Evolutionary conservation across 2,888 invertebrate species (phyloP).

Genomic region (Papilio gigon): DNA sequence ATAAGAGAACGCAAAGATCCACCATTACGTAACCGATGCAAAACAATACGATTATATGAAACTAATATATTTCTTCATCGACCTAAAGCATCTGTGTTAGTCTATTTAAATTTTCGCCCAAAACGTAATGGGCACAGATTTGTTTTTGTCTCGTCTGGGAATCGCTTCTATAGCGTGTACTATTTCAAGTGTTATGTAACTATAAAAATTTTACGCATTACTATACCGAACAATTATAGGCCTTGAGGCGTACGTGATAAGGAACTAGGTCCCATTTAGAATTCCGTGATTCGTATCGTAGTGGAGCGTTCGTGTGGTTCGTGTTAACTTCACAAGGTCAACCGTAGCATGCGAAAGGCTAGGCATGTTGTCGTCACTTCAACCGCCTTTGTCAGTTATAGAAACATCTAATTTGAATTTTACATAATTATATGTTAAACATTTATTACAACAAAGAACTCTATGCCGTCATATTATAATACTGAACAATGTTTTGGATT

Average conservation of each 20-base stretch:
- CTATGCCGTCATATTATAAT: too few species aligned
- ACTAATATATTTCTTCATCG: background rate
- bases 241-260: slow-evolving; percentile 26
- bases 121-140: background rate
- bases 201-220: background rate
- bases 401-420: background rate
- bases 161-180: background rate
- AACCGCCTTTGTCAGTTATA: slow-evolving; percentile 3
- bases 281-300: slow-evolving; percentile 37
- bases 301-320: slow-evolving; percentile 30
- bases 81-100: background rate
- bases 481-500: too few species aligned
- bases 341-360: slow-evolving; percentile 34
- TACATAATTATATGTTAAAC: background rate
- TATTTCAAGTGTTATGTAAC: slow-evolving; percentile 1
- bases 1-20: background rate
- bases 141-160: background rate
- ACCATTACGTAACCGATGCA: background rate
- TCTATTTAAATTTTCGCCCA: background rate
- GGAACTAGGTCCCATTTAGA: slow-evolving; percentile 30
- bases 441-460: background rate
- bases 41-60: background rate
- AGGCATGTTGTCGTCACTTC: slow-evolving; percentile 24
- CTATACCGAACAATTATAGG: slow-evolving; percentile 18
- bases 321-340: slow-evolving; percentile 39